Evolutionary conservation across 2,888 invertebrate genomes (phyloP).

Genomic region (Cyclophora punctaria): DNA sequence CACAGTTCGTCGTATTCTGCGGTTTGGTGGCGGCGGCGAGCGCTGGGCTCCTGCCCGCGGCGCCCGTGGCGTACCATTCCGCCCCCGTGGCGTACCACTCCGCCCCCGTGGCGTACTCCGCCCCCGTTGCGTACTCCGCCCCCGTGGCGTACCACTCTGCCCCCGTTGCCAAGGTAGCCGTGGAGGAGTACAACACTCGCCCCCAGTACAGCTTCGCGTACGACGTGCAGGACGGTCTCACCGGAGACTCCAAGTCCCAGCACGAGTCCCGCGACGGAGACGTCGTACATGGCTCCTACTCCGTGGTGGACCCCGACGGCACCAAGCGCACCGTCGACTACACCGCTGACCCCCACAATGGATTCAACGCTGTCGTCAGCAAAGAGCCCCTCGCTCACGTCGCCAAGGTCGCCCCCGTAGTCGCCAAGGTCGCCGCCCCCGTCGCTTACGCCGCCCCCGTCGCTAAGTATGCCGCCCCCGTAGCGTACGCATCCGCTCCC

Average conservation of each 20-base stretch:
- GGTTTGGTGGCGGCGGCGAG: conserved; percentile 54
- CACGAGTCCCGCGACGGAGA: conserved; percentile 64
- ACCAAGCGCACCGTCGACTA: conserved; percentile 66
- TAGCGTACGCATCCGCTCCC: conserved; percentile 31
- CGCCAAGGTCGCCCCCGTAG: conserved; percentile 30
- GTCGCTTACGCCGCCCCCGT: conserved; percentile 21
- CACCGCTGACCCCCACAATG: conserved; percentile 62
- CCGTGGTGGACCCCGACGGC: conserved; percentile 64
- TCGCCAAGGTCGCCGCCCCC: conserved; percentile 17
- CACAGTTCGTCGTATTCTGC: conserved; percentile 51
- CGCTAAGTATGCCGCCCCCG: conserved; percentile 25
- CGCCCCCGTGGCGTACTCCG: conserved; percentile 33
- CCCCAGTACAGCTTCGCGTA: conserved; percentile 59
- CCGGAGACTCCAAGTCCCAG: conserved; percentile 66
- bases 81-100: conserved; percentile 30
- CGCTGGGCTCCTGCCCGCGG: conserved; percentile 48
- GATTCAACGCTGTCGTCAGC: conserved; percentile 68
- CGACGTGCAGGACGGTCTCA: conserved; percentile 51
- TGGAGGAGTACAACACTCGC: conserved; percentile 39
- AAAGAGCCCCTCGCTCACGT: conserved; percentile 48
- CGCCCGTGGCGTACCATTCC: conserved; percentile 33
- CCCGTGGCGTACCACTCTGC: conserved; percentile 48
- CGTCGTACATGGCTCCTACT: conserved; percentile 65
- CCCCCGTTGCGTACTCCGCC: conserved; percentile 35
- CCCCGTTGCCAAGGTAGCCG: conserved; percentile 35